Percentiles rank a stretch among this genome's conserved stretches.
Evolutionary conservation across 2,113 vertebrate genomes (phyloP).

Genomic region (Myrmophylax atrothorax): DNA sequence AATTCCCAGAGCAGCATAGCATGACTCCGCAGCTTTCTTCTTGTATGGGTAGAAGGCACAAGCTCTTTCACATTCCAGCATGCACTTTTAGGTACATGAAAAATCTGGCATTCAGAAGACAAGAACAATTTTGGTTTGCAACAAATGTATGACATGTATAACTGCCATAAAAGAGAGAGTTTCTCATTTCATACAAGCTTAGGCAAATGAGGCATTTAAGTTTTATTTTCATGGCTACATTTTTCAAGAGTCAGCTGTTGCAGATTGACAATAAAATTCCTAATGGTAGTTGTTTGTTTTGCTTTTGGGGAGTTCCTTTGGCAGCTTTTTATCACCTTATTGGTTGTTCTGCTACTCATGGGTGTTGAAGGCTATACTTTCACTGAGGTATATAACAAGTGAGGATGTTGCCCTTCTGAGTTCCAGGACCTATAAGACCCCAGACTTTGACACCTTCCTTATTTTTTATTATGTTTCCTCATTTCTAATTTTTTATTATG

Average conservation of each 20-base stretch:
- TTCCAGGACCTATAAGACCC: neutral
- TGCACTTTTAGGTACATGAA: neutral
- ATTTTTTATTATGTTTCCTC: neutral
- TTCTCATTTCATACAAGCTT: conserved; percentile 65
- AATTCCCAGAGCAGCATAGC: conserved; percentile 4
- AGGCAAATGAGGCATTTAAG: conserved; percentile 62
- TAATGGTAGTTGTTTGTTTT: conserved; percentile 48
- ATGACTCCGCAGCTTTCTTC: neutral
- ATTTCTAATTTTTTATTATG: neutral
- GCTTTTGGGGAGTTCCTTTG: conserved; percentile 51
- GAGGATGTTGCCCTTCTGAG: neutral
- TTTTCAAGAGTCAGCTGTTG: conserved; percentile 67
- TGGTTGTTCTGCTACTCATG: neutral
- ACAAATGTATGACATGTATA: neutral
- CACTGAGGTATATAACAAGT: neutral
- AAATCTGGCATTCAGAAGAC: neutral
- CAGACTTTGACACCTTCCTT: neutral
- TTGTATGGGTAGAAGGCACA: neutral
- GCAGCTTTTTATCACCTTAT: conserved; percentile 40
- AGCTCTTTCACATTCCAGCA: neutral
- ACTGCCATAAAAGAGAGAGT: neutral
- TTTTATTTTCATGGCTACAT: conserved; percentile 56
- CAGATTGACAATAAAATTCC: conserved; percentile 68
- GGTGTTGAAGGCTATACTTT: neutral
- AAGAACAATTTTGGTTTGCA: neutral